Evolutionary conservation across 2,797 vertebrate species (phyloP).

Genomic region (Cossypha polioptera): DNA sequence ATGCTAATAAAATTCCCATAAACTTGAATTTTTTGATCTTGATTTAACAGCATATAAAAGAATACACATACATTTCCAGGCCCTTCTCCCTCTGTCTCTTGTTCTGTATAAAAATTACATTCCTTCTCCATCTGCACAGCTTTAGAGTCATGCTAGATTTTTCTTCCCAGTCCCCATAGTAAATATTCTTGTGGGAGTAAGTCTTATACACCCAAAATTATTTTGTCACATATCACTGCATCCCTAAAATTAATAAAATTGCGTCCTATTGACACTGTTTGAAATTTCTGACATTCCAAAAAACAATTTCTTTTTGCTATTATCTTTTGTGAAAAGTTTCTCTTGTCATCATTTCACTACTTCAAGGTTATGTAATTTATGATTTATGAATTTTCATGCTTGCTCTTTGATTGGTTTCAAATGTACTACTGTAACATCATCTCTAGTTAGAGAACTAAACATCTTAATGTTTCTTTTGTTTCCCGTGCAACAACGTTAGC

Average conservation of each 20-base stretch:
- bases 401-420: background rate
- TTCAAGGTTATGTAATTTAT: background rate
- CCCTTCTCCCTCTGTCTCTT: background rate
- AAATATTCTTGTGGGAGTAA: background rate
- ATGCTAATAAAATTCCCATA: background rate
- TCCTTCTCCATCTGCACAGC: background rate
- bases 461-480: background rate
- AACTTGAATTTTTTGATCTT: background rate
- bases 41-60: background rate
- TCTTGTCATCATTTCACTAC: background rate
- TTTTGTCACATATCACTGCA: background rate
- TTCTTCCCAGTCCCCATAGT: background rate
- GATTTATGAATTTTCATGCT: background rate
- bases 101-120: background rate
- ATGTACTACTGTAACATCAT: background rate
- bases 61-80: background rate
- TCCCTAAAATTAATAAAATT: constrained; percentile 18
- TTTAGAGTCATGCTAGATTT: background rate
- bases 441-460: background rate
- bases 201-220: background rate
- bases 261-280: background rate
- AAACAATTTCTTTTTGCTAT: background rate
- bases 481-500: background rate
- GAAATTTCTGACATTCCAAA: constrained; percentile 2
- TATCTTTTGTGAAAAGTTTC: background rate